Evolutionary conservation across 2,113 vertebrate species (phyloP), one percentile per base, ranked within the genome.

Genomic region (Apaloderma vittatum): DNA sequence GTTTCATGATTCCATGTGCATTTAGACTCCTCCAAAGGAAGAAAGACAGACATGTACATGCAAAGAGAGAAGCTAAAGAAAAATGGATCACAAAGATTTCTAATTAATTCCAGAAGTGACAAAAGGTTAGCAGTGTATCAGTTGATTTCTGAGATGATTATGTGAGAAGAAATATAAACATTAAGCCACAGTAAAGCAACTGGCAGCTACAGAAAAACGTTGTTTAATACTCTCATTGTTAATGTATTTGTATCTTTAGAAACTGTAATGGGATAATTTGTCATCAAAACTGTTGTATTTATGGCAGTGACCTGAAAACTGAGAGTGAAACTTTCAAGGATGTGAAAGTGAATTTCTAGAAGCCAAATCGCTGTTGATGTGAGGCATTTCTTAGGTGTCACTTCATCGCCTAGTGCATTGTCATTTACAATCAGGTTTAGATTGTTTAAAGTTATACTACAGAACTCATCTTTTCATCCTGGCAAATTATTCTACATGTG

Each of bases 1-100:
- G 79, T 94, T 95, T 97, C 81, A 88, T 92, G 84, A 90, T 91
- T 93, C 78, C 67, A 20, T 67, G 87, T 52, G 59, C 79, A 57
- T 86, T 96, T 90, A 62, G 43, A 59, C 46, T n/a, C 12, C n/a
- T 74, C 43, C n/a, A 54, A 27, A 74, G 9, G 12, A 58, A 70
- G 8, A 32, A 45, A 76, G 67, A 45, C 40, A 52, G 21, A 24
- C 15, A 40, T 30, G 43, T 58, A 43, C 7, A 2, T 40, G 9
- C 18, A 67, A 94, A 90, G 34, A 68, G 11, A 21, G 73, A 81
- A 58, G 37, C 32, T 78, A 57, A 73, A 86, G 55, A 67, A 88
- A 70, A 26, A 26, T 45, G 24, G 32, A 30, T 70, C 37, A 23
- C 26, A 74, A 70, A 74, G 20, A 30, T 52, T 86, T 90, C 32